Percentiles rank a stretch among this genome's conserved stretches.
Evolutionary conservation across 2,888 invertebrate species (phyloP).

Genomic region (Habroteleia sp.): DNA sequence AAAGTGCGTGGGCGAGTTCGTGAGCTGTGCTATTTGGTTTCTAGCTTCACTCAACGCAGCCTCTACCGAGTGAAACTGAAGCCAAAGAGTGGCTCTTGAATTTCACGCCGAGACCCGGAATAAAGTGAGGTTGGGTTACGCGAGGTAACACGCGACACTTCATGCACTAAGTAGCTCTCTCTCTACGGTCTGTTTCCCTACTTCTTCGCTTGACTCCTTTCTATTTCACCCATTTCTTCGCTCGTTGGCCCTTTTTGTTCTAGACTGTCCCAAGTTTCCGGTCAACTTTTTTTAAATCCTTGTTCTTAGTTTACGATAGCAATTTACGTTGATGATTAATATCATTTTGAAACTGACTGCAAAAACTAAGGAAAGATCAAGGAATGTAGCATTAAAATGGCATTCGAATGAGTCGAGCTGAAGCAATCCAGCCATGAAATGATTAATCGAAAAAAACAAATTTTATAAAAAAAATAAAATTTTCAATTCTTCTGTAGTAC

Average conservation of each 20-base stretch:
- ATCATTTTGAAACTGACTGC: no score
- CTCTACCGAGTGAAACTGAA: slow-evolving; percentile 74
- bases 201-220: slow-evolving; percentile 44
- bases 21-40: slow-evolving; percentile 70
- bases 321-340: no score
- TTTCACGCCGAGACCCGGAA: slow-evolving; percentile 72
- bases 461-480: no score
- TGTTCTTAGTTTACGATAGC: no score
- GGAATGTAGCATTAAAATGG: no score
- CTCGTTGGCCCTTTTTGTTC: slow-evolving; percentile 20
- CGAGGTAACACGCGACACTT: slow-evolving; percentile 76
- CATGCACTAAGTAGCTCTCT: slow-evolving; percentile 74
- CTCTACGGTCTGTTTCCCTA: slow-evolving; percentile 75
- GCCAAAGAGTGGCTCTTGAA: slow-evolving; percentile 76
- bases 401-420: no score
- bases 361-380: no score
- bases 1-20: slow-evolving; percentile 68
- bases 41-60: slow-evolving; percentile 56
- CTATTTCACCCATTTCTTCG: slow-evolving; percentile 46
- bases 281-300: not conserved
- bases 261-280: not conserved
- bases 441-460: no score
- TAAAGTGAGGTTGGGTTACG: slow-evolving; percentile 72
- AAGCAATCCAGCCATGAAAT: no score
- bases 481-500: no score